Conservation (phyloP, 2,113 vertebrate species). For the Drymodes brunneopygia region DNA sequence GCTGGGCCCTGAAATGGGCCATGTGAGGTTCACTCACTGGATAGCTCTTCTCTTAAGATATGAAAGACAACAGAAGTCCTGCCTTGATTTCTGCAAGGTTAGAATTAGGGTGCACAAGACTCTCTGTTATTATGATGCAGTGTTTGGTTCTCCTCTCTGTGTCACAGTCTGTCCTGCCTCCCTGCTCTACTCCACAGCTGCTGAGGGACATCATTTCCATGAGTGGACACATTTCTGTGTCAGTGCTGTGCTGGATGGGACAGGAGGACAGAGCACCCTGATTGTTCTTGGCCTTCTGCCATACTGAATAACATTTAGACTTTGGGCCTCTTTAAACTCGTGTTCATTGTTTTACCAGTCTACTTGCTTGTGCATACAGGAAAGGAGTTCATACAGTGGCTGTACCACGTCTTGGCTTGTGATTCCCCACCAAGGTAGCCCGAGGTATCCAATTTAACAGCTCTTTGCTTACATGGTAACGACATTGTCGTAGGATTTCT, state of each 20-base stretch:
- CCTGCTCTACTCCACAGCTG: not conserved
- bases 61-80: not conserved
- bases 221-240: not conserved
- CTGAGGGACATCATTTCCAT: not conserved
- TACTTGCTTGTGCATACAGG: slow-evolving; percentile 53
- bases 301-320: not conserved
- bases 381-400: slow-evolving; percentile 26
- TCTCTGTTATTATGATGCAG: not conserved
- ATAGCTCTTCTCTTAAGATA: not conserved
- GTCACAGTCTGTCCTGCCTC: not conserved
- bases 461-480: slow-evolving; percentile 28
- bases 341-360: slow-evolving; percentile 9
- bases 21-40: not conserved
- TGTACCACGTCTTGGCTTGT: slow-evolving; percentile 43
- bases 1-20: not conserved
- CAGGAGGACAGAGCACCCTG: not conserved
- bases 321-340: not conserved
- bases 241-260: not conserved
- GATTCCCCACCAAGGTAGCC: slow-evolving; percentile 49
- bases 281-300: not conserved
- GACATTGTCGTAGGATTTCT: not conserved
- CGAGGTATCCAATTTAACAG: slow-evolving; percentile 5
- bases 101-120: not conserved
- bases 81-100: not conserved
- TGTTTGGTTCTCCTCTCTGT: not conserved